Base-by-base conservation (phyloP, 23 tunicate genomes). In the Aplidium turbinatum region DNA sequence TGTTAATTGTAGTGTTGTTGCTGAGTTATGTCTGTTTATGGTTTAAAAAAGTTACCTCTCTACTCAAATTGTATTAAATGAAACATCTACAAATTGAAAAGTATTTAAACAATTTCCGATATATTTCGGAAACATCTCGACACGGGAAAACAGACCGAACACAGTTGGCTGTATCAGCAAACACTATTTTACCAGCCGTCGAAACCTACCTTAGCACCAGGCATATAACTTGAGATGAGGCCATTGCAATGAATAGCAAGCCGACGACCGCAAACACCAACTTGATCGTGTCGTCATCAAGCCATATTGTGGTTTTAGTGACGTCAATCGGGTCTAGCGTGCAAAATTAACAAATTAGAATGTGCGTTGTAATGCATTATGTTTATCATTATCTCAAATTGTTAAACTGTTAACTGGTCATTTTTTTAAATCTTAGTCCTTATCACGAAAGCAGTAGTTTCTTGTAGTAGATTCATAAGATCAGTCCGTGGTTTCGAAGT, bases 191-290 rank as follows among this genome's bases (percentile, higher is more conserved):
- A 72, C 53, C 4, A 42, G 16, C 11, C 16, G 50, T 16, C 11
- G 50, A 42, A 42, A 55, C 62, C 20, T 47, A 91, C 97, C 97
- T 84, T 36, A 84, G 36, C 4, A 91, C 91, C 3, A 91, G 66
- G 48, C 86, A 91, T 26, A 75, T 82, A 38, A 85, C 62, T 68
- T 85, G 82, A 23, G 80, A 64, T 11, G 97, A 78, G 26, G 84
- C 61, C 34, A 91, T 58, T 39, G 79, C 61, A 18, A 91, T 68
- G 35, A 91, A 78, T 0, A 91, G 39, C 58, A 91, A 27, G 4
- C 97, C 97, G 38, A 82, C 36, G 16, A 91, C 57, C 4, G 75
- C 86, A 57, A 84, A 91, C 26, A 54, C 42, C 33, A 91, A 69
- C 47, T 91, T 72, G 38, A 75, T 70, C 6, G 58, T 62, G 38